These are phyloP conservation scores for Linnaemya vulpina DNA, from an alignment of 2,888 invertebrate genomes.

Conservation along the genomic window DNA sequence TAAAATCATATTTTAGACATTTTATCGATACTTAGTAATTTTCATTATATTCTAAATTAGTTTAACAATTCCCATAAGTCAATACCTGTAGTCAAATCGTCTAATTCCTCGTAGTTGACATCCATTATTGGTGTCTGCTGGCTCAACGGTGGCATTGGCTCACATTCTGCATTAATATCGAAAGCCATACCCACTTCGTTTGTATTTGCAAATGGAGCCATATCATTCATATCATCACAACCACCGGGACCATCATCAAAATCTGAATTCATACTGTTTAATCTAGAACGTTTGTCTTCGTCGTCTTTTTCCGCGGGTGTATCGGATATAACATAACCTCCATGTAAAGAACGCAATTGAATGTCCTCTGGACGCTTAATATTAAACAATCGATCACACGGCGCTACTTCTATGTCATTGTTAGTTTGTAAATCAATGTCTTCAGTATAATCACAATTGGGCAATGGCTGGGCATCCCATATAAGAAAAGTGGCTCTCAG, in stretches of 20 bases:
- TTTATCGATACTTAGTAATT: too few species aligned
- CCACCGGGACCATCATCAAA: constrained; percentile 57
- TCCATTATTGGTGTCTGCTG: constrained; percentile 76
- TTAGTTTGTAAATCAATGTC: constrained; percentile 69
- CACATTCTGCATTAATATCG: constrained; percentile 86
- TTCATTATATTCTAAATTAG: too few species aligned
- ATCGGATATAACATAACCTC: constrained; percentile 81
- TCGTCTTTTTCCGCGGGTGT: constrained; percentile 78
- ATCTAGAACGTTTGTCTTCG: constrained; percentile 60
- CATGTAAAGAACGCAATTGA: constrained; percentile 78
- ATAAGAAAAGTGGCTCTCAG: constrained; percentile 79
- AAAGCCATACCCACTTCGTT: constrained; percentile 86
- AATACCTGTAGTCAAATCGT: constrained; percentile 80
- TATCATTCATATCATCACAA: constrained; percentile 78
- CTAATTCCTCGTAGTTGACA: constrained; percentile 83
- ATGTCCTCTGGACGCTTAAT: constrained; percentile 74
- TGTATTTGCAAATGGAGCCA: constrained; percentile 82
- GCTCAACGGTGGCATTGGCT: constrained; percentile 84
- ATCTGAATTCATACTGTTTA: constrained; percentile 55
- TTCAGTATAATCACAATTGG: constrained; percentile 75
- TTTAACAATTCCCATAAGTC: too few species aligned
- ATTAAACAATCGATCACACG: constrained; percentile 75
- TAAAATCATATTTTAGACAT: too few species aligned
- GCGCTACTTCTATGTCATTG: constrained; percentile 60
- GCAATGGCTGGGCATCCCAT: constrained; percentile 76